phyloP scores from a whole-genome alignment of 2,888 invertebrate genomes.

The Agapostemon virescens region DNA sequence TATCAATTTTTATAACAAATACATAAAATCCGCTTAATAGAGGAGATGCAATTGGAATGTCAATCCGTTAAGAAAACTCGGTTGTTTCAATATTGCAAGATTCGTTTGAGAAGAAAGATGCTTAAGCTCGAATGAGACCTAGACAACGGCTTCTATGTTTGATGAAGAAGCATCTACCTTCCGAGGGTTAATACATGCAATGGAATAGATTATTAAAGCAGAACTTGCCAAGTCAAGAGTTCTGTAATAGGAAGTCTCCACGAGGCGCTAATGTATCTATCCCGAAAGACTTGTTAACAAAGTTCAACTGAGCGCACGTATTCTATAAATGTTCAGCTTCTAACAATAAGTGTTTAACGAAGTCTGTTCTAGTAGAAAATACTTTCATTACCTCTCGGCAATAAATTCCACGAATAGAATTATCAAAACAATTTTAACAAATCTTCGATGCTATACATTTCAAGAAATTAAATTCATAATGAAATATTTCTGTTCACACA shows the following conservation, averaged over 20 bases:
- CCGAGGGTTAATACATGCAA: neutral
- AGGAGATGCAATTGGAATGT: neutral
- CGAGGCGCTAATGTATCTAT: neutral
- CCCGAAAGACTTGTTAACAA: slow-evolving; percentile 11
- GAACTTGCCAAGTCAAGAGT: slow-evolving; percentile 10
- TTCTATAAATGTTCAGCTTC: neutral
- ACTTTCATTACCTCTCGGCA: neutral
- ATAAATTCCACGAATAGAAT: too few relatives aligned
- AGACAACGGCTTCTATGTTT: neutral
- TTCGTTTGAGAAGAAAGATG: neutral
- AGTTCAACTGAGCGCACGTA: neutral
- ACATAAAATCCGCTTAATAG: neutral
- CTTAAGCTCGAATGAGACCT: neutral
- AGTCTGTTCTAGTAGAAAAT: neutral
- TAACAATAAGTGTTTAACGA: neutral
- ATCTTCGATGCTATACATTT: too few relatives aligned
- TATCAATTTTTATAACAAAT: neutral
- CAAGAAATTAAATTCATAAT: too few relatives aligned
- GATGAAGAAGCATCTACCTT: neutral
- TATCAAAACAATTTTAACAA: too few relatives aligned
- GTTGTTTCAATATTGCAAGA: neutral
- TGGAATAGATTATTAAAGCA: slow-evolving; percentile 18
- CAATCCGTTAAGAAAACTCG: neutral
- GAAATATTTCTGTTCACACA: too few relatives aligned
- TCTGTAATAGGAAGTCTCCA: slow-evolving; percentile 4